A percentile compares a stretch with the other conserved stretches of the same genome.
phyloP scores from a whole-genome alignment of 2,797 vertebrate species.

The Eupleurogrammus muticus region DNA sequence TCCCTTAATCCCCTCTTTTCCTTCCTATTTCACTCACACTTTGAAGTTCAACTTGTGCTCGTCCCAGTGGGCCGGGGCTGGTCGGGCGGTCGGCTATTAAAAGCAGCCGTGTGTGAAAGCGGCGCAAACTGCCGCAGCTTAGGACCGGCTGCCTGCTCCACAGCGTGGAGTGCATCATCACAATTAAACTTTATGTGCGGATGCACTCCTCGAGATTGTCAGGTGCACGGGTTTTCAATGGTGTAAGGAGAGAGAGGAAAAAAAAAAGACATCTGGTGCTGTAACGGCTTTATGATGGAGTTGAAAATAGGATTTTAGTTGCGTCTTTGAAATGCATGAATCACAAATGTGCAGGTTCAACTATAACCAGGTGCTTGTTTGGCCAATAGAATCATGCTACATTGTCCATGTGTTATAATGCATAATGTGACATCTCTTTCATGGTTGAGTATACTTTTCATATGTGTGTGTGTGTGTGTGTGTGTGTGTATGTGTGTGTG shows the following conservation, averaged over 20 bases:
- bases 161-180: conserved; percentile 24
- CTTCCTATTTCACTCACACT: conserved; percentile 9
- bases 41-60: conserved; percentile 39
- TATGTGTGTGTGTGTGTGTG: too few relatives aligned
- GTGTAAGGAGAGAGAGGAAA: background rate
- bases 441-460: too few relatives aligned
- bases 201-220: background rate
- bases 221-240: background rate
- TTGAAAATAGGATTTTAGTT: too few relatives aligned
- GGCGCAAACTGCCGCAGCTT: conserved; percentile 17
- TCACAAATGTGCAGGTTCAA: too few relatives aligned
- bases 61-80: conserved; percentile 43
- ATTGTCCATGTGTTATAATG: too few relatives aligned
- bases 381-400: too few relatives aligned
- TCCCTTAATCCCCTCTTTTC: conserved; percentile 18
- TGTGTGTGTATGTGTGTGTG: too few relatives aligned
- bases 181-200: conserved; percentile 19
- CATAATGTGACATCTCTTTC: too few relatives aligned
- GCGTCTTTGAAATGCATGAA: too few relatives aligned
- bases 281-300: background rate
- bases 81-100: conserved; percentile 47
- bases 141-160: background rate
- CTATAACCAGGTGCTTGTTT: too few relatives aligned
- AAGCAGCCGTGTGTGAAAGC: conserved; percentile 48
- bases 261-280: background rate